Base-by-base conservation (phyloP, 2,113 vertebrate species). In the Vanacampus margaritifer region DNA sequence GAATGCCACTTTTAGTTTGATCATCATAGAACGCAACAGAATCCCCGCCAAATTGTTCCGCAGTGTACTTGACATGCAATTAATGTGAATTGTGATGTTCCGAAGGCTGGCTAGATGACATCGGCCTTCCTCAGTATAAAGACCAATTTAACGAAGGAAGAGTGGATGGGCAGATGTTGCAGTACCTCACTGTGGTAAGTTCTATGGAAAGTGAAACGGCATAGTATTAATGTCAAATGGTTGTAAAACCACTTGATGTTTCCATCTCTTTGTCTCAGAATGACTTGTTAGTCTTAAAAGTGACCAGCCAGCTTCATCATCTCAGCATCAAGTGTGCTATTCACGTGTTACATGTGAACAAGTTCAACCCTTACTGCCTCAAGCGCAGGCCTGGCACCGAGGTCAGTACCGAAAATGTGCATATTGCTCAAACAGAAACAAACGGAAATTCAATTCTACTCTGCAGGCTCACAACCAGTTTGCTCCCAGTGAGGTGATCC, bases 281-380 rank as follows among this genome's bases (percentile, higher is more conserved):
- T 7, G 96, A 99, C 79, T 89, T 99, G 24, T 91, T 98, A 45
- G 94, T 95, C 74, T 92, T 99, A 9, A 99, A 98, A 92, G 96
- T 99, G 60, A 96, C 93, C 80, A 98, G 96, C 66, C 96, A 98
- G 81, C 91, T 99, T 63, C 97, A 99, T 82, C 97, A 99, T 84
- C 94, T 98, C 85, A 98, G 97, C 82, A 95, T 99, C 87, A 98
- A 98, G 76, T 97, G 95, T 86, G 97, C 96, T 89, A 96, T 99
- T 68, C 96, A 97, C 0, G 95, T 99, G 51, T 93, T 99, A 11
- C 96, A 96, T 0, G 92, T 95, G 87, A 97, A 96, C 51, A 84
- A 91, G 76, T 99, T 99, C 81, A 94, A 95, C 79, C 91, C 96
- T 0, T 89, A 94, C 90, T 98, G 97, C 76, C 91, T 99, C 35